Percentiles rank a stretch among this genome's conserved stretches.
Conservation (phyloP, 2,113 vertebrate species). For the Azemiops feae region DNA sequence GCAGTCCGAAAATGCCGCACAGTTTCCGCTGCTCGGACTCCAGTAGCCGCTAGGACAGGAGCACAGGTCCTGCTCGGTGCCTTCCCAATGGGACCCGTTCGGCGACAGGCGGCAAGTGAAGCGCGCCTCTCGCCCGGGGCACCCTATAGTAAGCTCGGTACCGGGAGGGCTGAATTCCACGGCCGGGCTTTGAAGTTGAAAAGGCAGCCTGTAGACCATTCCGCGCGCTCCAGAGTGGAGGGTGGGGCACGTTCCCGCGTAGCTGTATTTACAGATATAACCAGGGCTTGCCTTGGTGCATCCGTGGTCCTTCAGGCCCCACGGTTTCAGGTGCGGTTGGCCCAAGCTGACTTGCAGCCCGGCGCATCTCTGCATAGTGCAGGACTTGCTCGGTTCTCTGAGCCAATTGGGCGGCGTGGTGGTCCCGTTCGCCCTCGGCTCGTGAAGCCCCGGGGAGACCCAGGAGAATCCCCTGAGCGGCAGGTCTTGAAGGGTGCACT, state of each 20-base stretch:
- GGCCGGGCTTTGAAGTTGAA: slow-evolving; percentile 47
- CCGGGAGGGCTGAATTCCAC: slow-evolving; percentile 68
- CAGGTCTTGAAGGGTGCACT: slow-evolving; percentile 52
- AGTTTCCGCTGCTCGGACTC: slow-evolving; percentile 28
- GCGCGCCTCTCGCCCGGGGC: slow-evolving; percentile 24
- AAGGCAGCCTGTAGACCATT: slow-evolving; percentile 61
- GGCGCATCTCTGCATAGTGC: slow-evolving; percentile 55
- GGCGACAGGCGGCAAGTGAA: slow-evolving; percentile 27
- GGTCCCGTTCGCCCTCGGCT: slow-evolving; percentile 12
- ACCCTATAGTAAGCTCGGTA: slow-evolving; percentile 60
- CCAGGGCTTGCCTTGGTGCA: slow-evolving; percentile 49
- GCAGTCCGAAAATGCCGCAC: slow-evolving; percentile 42
- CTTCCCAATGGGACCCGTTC: slow-evolving; percentile 35
- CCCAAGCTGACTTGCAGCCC: slow-evolving; percentile 49
- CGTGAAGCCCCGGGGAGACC: slow-evolving; percentile 16
- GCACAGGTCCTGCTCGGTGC: slow-evolving; percentile 37
- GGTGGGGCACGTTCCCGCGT: slow-evolving; percentile 54
- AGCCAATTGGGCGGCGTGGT: slow-evolving; percentile 47
- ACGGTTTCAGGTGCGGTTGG: not conserved
- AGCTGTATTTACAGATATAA: slow-evolving; percentile 67
- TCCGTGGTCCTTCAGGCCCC: slow-evolving; percentile 64
- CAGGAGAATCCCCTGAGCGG: slow-evolving; percentile 72
- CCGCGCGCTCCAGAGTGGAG: slow-evolving; percentile 42
- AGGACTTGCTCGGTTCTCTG: slow-evolving; percentile 60
- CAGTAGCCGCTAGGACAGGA: slow-evolving; percentile 47